These are phyloP conservation scores for Lottia gigantea DNA, from an alignment of 2,888 invertebrate genomes.

Conservation along the genomic window DNA sequence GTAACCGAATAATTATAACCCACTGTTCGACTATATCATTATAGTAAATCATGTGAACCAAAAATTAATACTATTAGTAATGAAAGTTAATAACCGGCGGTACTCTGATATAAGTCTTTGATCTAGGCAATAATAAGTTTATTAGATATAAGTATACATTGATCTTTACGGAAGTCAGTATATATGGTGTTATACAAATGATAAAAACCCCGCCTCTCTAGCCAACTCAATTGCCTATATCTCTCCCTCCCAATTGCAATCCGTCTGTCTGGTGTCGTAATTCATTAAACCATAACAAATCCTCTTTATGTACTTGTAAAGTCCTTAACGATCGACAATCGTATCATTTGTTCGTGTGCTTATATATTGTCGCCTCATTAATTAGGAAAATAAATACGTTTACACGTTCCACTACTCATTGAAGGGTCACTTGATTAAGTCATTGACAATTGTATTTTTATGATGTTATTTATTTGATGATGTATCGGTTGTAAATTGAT, in stretches of 20 bases:
- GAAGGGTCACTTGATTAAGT: neutral
- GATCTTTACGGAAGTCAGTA: neutral
- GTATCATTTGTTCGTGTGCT: neutral
- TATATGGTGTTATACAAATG: neutral
- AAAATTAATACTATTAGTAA: too few relatives aligned
- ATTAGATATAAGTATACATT: too few relatives aligned
- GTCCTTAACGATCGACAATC: neutral
- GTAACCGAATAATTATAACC: too few relatives aligned
- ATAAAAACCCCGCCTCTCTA: neutral
- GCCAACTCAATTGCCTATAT: neutral
- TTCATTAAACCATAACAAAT: neutral
- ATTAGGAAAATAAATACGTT: neutral
- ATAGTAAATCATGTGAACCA: too few relatives aligned
- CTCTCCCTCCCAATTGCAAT: neutral
- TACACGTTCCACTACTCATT: neutral
- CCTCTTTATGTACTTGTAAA: slow-evolving; percentile 1
- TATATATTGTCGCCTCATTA: slow-evolving; percentile 1
- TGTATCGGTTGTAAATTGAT: neutral
- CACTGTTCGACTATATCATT: too few relatives aligned
- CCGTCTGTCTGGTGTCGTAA: neutral
- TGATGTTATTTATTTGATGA: neutral
- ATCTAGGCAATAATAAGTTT: too few relatives aligned
- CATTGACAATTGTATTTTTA: neutral
- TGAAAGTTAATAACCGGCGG: too few relatives aligned
- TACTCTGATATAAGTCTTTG: too few relatives aligned